These are phyloP conservation scores for Andrena chrysosceles DNA, from an alignment of 2,888 invertebrate genomes.

Conservation along the genomic window DNA sequence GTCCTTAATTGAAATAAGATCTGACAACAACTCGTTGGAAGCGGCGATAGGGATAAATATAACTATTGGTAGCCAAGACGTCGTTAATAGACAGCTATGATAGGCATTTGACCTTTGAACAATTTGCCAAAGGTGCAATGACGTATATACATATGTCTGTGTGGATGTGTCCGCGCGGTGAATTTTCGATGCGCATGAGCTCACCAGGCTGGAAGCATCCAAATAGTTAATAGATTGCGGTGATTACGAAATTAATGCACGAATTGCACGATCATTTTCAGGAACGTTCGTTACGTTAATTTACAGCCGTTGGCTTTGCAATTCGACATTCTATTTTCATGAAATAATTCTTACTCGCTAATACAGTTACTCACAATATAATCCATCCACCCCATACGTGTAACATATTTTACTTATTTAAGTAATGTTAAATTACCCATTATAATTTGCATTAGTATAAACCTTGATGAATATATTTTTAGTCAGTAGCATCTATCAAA, in stretches of 20 bases:
- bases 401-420: background rate
- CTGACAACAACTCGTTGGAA: conserved; percentile 19
- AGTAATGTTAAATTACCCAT: no score
- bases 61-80: conserved; percentile 39
- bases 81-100: conserved; percentile 53
- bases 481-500: no score
- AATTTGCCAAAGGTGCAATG: conserved; percentile 55
- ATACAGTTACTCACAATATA: background rate
- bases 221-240: conserved; percentile 10
- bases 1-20: conserved; percentile 19
- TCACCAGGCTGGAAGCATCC: conserved; percentile 28
- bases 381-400: background rate
- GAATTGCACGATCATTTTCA: conserved; percentile 1
- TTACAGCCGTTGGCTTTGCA: background rate
- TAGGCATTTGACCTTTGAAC: conserved; percentile 65
- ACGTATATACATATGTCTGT: background rate
- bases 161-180: background rate
- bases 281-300: background rate
- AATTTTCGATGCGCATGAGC: background rate
- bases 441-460: no score
- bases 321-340: background rate
- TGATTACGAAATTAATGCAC: conserved; percentile 22
- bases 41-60: conserved; percentile 54
- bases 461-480: no score
- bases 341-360: background rate